These are phyloP conservation scores for Pungitius pungitius DNA, from an alignment of 2,113 vertebrate species.

Conservation along the genomic window DNA sequence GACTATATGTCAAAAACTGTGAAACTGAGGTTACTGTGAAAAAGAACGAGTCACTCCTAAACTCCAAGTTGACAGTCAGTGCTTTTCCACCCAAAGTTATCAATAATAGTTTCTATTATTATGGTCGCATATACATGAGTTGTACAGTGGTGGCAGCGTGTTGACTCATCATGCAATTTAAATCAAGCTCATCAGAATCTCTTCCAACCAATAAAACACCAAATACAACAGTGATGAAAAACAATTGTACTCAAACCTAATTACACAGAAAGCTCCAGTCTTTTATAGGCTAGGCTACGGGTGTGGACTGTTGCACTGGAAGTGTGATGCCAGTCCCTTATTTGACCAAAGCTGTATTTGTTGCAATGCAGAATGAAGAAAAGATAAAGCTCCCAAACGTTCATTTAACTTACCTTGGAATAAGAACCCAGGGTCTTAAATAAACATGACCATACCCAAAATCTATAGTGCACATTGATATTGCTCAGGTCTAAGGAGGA, in stretches of 20 bases:
- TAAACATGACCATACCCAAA: constrained; percentile 2
- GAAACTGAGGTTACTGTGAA: not conserved
- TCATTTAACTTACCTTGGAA: not conserved
- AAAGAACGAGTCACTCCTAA: not conserved
- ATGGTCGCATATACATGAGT: not conserved
- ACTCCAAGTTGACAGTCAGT: not conserved
- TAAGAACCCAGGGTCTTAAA: not conserved
- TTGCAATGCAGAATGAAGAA: constrained; percentile 22
- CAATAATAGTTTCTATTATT: not conserved
- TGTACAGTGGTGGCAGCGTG: not conserved
- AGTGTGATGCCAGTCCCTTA: constrained; percentile 33
- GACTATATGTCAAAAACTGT: not conserved
- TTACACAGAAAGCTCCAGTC: constrained; percentile 38
- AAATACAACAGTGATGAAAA: constrained; percentile 47
- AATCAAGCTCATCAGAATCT: constrained; percentile 17
- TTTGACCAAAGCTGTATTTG: constrained; percentile 40
- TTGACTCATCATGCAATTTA: constrained; percentile 26
- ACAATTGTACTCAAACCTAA: constrained; percentile 56
- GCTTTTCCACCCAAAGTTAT: not conserved
- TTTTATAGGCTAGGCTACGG: constrained; percentile 54
- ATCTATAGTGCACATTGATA: not conserved
- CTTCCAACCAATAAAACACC: constrained; percentile 25
- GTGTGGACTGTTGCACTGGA: constrained; percentile 25
- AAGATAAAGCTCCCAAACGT: constrained; percentile 12
- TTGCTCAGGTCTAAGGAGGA: constrained; percentile 3